Percentiles rank a stretch among this genome's conserved stretches.
Conservation (phyloP, 2,888 invertebrate genomes). For the Villa cingulata region DNA sequence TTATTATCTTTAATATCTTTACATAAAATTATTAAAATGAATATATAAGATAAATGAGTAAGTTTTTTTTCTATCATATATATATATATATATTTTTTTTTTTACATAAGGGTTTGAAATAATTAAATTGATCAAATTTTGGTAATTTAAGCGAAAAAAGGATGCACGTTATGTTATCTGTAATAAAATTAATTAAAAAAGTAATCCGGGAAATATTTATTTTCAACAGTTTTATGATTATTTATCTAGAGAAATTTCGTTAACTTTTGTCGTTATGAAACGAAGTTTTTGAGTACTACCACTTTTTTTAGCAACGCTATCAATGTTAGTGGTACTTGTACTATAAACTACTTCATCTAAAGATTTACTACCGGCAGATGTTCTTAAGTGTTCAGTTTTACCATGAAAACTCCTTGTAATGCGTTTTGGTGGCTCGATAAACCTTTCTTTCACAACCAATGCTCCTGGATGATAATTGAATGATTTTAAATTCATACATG, state of each 20-base stretch:
- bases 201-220: neutral
- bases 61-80: too few relatives aligned
- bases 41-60: too few relatives aligned
- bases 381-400: slow-evolving; percentile 19
- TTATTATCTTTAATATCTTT: too few relatives aligned
- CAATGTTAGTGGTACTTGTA: neutral
- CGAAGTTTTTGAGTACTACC: neutral
- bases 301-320: neutral
- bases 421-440: slow-evolving; percentile 40
- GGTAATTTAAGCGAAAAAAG: too few relatives aligned
- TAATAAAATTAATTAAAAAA: too few relatives aligned
- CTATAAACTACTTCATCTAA: neutral
- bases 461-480: slow-evolving; percentile 28
- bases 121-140: too few relatives aligned
- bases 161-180: too few relatives aligned
- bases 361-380: neutral
- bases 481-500: slow-evolving; percentile 15
- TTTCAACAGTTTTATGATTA: too few relatives aligned
- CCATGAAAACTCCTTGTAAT: slow-evolving; percentile 36
- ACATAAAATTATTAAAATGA: too few relatives aligned
- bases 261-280: slow-evolving; percentile 4
- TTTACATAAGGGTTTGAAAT: neutral
- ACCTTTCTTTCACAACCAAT: slow-evolving; percentile 38
- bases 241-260: neutral
- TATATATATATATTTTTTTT: too few relatives aligned